Conservation (phyloP, 1,140 invertebrate genomes). For the Papilio machaon region DNA sequence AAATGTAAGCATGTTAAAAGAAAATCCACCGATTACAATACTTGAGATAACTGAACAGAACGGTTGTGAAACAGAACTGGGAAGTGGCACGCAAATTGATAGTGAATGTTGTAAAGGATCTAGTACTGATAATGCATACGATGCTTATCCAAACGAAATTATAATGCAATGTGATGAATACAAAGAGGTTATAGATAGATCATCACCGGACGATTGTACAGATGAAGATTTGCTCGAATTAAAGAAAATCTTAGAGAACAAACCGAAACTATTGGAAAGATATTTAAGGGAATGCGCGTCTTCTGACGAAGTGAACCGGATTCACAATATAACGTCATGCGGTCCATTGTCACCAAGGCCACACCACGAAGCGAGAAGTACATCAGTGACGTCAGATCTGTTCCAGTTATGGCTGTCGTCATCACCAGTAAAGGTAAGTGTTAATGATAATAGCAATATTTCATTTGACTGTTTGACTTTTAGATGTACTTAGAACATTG, state of each 20-base stretch:
- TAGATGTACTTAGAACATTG: background rate
- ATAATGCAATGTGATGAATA: constrained; percentile 71
- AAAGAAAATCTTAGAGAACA: constrained; percentile 65
- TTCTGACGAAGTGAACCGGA: constrained; percentile 83
- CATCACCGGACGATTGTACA: constrained; percentile 65
- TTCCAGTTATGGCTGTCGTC: constrained; percentile 91
- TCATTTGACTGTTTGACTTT: constrained; percentile 34
- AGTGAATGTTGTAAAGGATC: constrained; percentile 66
- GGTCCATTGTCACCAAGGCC: constrained; percentile 82
- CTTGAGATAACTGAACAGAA: constrained; percentile 76
- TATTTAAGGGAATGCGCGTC: constrained; percentile 89
- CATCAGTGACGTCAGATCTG: constrained; percentile 92
- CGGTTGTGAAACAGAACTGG: constrained; percentile 72
- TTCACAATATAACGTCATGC: constrained; percentile 81
- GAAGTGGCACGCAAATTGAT: constrained; percentile 62
- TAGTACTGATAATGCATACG: constrained; percentile 67
- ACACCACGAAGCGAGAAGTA: constrained; percentile 76
- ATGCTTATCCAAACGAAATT: constrained; percentile 70
- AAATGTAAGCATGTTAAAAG: constrained; percentile 72
- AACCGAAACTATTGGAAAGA: constrained; percentile 81
- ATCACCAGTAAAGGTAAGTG: constrained; percentile 86
- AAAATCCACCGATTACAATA: constrained; percentile 76
- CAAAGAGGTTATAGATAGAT: constrained; percentile 67
- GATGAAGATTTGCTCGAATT: constrained; percentile 73
- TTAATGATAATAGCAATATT: constrained; percentile 42